phyloP scores from a whole-genome alignment of 2,888 invertebrate genomes.

The Cotesia congregata region DNA sequence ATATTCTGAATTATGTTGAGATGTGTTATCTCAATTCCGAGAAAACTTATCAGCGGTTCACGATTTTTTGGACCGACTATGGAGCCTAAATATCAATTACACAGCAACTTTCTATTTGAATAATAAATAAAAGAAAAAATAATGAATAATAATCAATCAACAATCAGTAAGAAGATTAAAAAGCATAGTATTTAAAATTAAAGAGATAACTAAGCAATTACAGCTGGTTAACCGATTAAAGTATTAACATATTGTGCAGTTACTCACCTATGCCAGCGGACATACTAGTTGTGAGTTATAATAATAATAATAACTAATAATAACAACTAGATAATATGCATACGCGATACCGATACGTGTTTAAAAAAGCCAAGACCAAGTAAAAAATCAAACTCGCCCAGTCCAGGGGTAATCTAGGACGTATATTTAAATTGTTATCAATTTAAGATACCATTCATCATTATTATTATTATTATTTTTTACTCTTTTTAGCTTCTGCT shows the following conservation, averaged over 20 bases:
- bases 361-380: neutral
- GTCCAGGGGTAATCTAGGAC: neutral
- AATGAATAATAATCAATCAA: neutral
- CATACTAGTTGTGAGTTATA: slow-evolving; percentile 48
- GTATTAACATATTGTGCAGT: slow-evolving; percentile 32
- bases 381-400: neutral
- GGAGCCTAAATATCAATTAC: neutral
- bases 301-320: slow-evolving; percentile 8
- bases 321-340: neutral
- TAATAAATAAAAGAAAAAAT: neutral
- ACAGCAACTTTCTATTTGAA: neutral
- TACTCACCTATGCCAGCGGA: slow-evolving; percentile 61
- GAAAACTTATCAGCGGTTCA: neutral
- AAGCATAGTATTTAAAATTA: neutral
- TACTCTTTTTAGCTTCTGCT: neutral
- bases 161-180: neutral
- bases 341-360: neutral
- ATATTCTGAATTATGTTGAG: neutral
- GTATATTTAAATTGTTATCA: neutral
- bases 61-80: neutral
- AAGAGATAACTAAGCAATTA: neutral
- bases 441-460: neutral
- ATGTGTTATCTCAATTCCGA: neutral
- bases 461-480: neutral
- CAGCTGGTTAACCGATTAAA: neutral